These are phyloP conservation scores for Agelastica alni DNA, from an alignment of 2,888 invertebrate genomes.

Conservation along the genomic window DNA sequence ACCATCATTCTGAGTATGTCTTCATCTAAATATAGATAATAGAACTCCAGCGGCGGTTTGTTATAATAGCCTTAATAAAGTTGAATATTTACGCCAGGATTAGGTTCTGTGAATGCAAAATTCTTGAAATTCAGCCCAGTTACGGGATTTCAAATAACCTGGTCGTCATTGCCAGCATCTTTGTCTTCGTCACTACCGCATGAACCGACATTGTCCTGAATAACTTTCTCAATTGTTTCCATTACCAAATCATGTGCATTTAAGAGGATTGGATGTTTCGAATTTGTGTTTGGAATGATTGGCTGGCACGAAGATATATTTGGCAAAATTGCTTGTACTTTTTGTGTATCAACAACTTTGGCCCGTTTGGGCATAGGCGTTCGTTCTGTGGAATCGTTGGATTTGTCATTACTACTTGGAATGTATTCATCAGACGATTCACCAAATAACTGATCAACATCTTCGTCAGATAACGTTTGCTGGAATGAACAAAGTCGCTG, in stretches of 20 bases:
- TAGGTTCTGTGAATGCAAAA: constrained; percentile 9
- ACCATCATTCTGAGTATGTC: neutral
- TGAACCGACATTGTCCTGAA: constrained; percentile 4
- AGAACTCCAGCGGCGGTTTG: constrained; percentile 7
- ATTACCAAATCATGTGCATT: neutral
- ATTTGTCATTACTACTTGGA: constrained; percentile 2
- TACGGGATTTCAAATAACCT: constrained; percentile 5
- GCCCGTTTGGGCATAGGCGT: neutral
- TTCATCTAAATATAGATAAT: constrained; percentile 1
- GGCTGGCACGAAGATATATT: no score
- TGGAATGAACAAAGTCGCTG: neutral
- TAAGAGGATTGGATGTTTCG: neutral
- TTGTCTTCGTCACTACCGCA: neutral
- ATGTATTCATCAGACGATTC: constrained; percentile 12
- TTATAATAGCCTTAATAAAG: constrained; percentile 6
- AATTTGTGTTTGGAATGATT: neutral
- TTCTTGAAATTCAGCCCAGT: neutral
- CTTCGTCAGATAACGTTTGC: neutral
- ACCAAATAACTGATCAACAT: constrained; percentile 1
- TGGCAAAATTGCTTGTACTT: no score
- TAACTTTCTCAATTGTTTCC: constrained; percentile 8
- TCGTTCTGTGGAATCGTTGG: constrained; percentile 3
- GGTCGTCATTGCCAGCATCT: neutral
- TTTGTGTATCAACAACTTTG: no score
- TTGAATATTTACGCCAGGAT: constrained; percentile 4